These are phyloP conservation scores for Pogonocichla stellata DNA, from an alignment of 2,113 vertebrate genomes.

Conservation along the genomic window DNA sequence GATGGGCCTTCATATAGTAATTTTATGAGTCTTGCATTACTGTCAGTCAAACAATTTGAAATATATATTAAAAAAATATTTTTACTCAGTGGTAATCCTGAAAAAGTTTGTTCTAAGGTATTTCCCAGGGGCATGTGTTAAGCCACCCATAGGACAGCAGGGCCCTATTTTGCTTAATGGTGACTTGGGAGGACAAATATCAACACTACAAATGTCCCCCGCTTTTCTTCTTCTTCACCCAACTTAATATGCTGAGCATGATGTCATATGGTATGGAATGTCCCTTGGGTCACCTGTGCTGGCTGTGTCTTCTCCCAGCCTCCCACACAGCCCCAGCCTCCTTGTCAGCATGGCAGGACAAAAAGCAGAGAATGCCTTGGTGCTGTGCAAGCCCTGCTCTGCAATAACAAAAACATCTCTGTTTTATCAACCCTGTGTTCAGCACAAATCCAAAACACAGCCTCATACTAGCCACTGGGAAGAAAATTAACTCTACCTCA, in stretches of 20 bases:
- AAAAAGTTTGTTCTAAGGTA: background rate
- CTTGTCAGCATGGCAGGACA: accelerated
- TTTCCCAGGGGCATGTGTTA: background rate
- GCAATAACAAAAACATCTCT: background rate
- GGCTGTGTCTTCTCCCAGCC: background rate
- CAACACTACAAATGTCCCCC: background rate
- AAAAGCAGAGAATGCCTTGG: background rate
- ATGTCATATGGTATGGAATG: background rate
- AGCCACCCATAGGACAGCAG: background rate
- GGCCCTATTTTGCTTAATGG: background rate
- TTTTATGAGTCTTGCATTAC: background rate
- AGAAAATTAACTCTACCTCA: background rate
- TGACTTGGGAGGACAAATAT: background rate
- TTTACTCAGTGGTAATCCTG: background rate
- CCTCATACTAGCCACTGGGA: background rate
- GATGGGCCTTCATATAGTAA: background rate
- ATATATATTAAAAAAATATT: background rate
- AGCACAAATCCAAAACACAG: background rate
- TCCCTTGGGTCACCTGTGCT: background rate
- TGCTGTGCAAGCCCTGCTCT: background rate
- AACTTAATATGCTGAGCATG: background rate
- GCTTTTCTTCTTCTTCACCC: background rate
- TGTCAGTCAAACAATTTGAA: background rate
- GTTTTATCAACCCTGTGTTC: background rate
- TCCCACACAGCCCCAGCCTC: background rate